These are phyloP conservation scores for Petrocephalus zakoni DNA, from an alignment of 2,113 vertebrate species.

Conservation along the genomic window DNA sequence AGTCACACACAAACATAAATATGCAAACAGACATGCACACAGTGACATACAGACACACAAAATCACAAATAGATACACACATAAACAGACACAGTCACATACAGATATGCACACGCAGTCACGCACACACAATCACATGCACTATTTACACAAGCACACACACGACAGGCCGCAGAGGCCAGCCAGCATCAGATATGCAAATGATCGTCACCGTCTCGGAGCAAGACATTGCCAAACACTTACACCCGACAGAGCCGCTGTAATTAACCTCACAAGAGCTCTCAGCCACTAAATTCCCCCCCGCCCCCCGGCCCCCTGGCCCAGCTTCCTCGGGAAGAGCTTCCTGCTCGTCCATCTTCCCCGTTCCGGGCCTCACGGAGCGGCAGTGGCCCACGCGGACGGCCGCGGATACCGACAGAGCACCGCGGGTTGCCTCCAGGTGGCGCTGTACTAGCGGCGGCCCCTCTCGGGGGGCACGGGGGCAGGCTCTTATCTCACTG, in stretches of 20 bases:
- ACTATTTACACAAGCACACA: neutral
- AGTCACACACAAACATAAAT: neutral
- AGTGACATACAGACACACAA: neutral
- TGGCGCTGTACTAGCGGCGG: neutral
- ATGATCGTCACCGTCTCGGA: neutral
- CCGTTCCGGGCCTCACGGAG: neutral
- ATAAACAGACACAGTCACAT: neutral
- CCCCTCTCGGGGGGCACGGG: neutral
- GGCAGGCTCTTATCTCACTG: neutral
- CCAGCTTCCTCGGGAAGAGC: neutral
- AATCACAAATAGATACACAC: neutral
- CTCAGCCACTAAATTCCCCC: conserved; percentile 7
- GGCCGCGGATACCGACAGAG: neutral
- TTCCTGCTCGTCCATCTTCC: neutral
- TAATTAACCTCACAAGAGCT: conserved; percentile 24
- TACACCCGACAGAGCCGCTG: neutral
- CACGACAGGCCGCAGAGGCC: neutral
- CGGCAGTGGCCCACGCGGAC: neutral
- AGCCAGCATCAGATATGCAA: neutral
- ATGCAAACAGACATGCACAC: too few species aligned
- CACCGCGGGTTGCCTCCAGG: neutral
- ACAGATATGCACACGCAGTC: neutral
- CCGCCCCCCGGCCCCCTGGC: neutral
- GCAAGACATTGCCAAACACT: conserved; percentile 11
- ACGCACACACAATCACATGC: neutral